These are phyloP conservation scores for Eclectus roratus DNA, from an alignment of 2,113 vertebrate genomes.

Conservation along the genomic window DNA sequence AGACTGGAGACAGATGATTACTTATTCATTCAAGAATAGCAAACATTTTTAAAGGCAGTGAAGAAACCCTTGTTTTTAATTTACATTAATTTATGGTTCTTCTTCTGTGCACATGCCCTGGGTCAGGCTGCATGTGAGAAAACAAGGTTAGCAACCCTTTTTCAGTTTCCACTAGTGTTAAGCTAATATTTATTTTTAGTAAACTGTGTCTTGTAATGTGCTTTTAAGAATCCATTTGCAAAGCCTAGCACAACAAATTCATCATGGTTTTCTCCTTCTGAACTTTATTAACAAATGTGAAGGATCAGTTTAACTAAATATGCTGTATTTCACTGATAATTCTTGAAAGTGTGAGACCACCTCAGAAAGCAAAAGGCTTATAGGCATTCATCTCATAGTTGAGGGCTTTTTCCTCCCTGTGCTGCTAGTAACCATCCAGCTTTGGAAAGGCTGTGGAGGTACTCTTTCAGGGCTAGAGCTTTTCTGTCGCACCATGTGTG, in stretches of 20 bases:
- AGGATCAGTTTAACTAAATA: not conserved
- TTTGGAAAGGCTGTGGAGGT: not conserved
- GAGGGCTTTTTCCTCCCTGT: not conserved
- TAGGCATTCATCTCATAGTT: not conserved
- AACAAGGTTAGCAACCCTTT: not conserved
- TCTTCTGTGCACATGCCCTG: not conserved
- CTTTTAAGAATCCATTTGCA: conserved; percentile 3
- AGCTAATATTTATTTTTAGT: conserved; percentile 45
- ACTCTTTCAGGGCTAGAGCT: not conserved
- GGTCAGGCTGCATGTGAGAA: not conserved
- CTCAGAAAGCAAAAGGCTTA: not conserved
- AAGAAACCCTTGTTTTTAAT: not conserved
- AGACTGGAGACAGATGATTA: not conserved
- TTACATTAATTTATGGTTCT: not conserved
- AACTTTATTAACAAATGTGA: not conserved
- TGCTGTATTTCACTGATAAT: not conserved
- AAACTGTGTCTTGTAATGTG: not conserved
- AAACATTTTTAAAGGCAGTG: not conserved
- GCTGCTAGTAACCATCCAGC: not conserved
- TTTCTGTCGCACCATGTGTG: not conserved
- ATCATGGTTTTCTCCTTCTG: not conserved
- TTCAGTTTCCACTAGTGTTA: conserved; percentile 24
- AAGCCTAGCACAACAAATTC: not conserved
- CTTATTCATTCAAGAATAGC: not conserved
- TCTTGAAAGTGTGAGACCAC: not conserved